Base-by-base conservation (phyloP, 2,113 vertebrate species). In the Carassius carassius region DNA sequence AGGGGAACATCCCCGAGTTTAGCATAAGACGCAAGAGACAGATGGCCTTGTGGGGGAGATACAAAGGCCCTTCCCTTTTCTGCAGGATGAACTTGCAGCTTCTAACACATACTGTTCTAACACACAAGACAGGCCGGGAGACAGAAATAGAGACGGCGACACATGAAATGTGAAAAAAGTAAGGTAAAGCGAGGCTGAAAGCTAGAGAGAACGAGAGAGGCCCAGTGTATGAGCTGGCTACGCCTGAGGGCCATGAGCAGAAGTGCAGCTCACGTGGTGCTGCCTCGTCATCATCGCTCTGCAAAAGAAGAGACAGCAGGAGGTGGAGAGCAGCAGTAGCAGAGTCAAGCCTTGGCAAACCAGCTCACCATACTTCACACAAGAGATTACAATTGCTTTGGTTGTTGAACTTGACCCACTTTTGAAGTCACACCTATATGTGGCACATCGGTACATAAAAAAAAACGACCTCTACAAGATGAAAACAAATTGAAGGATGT, bases 401-500 rank as follows among this genome's bases (percentile, higher is more conserved):
- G 87, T 88, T 73, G 92, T 67, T 89, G 91, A 94, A 93, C 92
- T 90, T 93, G 93, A 95, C 93, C 93, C 90, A 93, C 88, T 94
- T 94, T 93, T 51, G 89, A 91, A 93, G 88, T 90, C 89, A 89
- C 86, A 93, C 84, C 83, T 91, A 86, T 88, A 84, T 79, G 25
- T 32, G 72, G 60, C 21, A 56, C 47, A 79, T 51, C 35, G 25
- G 21, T 41, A 83, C 14, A 73, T 58, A 67, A 62, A 49, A 63
- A 63, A 29, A 72, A 63, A 63, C 35, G 56, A 25, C 63, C 56
- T 37, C 29, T 91, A 86, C 86, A 88, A 88, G 92, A 91, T 90
- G 37, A 78, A 37, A 70, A 85, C 51, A 69, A 84, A 81, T 86
- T 54, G 89, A 91, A 91, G 85, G 69, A 78, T 88, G 86, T 90